Evolutionary conservation across 2,797 vertebrate species (phyloP), one percentile per base, ranked within the genome.

Genomic region (Scomberomorus guttatus): DNA sequence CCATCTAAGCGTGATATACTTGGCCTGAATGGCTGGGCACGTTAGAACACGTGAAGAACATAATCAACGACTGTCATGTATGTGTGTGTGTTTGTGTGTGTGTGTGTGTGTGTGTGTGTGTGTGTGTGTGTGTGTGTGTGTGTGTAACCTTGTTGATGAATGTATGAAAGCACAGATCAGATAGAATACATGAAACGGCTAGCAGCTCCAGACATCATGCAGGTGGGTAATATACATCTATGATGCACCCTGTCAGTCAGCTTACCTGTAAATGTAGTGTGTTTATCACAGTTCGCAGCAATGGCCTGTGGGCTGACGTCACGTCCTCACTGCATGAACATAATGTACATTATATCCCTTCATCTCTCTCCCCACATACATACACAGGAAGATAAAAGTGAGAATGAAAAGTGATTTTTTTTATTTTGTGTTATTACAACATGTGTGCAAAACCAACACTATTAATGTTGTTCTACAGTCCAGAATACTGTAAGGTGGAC

Each of bases 181-280:
- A 80, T 18, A 8, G 78, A 80, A 77, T 71, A 62, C 25, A 64
- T 79, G 59, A 79, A 71, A 75, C 34, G 20, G 37, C n/a, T 1
- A 27, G 64, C 59, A 20, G 12, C 50, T 65, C 54, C 44, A 67
- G 25, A 58, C 42, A 32, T 67, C 58, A 67, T 27, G 58, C 72
- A 73, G 32, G 71, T 55, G 15, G 44, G 3, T 57, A 14, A 52
- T 25, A 67, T 24, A 42, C 32, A 34, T 68, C 75, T 1, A 22
- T 11, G 18, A 29, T 25, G 25, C 8, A 44, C 10, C 11, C 27
- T 51, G 29, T 25, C 32, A 70, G 66, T 18, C 14, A 2, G 55
- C 70, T 32, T 62, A 60, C 68, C 17, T 67, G 48, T 61, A 24
- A 77, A 55, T 57, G 20, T 6, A 54, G 22, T 9, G 2, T 42